Evolutionary conservation across 1,140 invertebrate species (phyloP).

Genomic region (Eriocheir sinensis): DNA sequence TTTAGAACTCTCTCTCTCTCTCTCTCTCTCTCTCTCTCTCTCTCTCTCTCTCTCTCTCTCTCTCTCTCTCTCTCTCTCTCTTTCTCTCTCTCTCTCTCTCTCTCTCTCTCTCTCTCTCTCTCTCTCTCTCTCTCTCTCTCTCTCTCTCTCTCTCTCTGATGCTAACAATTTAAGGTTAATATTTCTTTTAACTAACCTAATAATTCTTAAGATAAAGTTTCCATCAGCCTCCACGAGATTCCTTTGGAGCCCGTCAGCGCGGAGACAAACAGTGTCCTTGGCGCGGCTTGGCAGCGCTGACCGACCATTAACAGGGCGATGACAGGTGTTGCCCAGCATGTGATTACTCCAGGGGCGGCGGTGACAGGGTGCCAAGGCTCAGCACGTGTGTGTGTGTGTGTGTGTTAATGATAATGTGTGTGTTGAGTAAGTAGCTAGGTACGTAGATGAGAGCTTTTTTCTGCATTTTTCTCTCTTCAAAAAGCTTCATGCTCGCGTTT

Average conservation of each 20-base stretch:
- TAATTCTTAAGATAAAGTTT: neutral
- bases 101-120: no score
- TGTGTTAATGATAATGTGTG: conserved; percentile 22
- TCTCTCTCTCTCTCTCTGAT: no score
- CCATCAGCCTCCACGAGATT: neutral
- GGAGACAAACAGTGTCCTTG: neutral
- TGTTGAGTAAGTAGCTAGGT: neutral
- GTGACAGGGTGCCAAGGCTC: neutral
- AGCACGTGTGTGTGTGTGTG: conserved; percentile 6
- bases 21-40: conserved; percentile 20
- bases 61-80: no score
- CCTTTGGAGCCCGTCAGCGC: neutral
- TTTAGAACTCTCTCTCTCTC: conserved; percentile 4
- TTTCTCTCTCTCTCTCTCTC: no score
- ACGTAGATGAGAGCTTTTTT: neutral
- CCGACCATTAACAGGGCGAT: neutral
- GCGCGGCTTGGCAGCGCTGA: neutral
- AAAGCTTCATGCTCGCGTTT: neutral
- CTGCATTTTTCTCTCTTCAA: neutral
- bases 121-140: no score
- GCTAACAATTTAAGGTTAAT: no score
- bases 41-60: neutral
- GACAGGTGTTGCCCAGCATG: neutral
- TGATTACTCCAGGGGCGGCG: neutral
- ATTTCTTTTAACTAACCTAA: neutral